Conservation (phyloP, 1,140 invertebrate species). For the Stratiolaelaps scimitus region DNA sequence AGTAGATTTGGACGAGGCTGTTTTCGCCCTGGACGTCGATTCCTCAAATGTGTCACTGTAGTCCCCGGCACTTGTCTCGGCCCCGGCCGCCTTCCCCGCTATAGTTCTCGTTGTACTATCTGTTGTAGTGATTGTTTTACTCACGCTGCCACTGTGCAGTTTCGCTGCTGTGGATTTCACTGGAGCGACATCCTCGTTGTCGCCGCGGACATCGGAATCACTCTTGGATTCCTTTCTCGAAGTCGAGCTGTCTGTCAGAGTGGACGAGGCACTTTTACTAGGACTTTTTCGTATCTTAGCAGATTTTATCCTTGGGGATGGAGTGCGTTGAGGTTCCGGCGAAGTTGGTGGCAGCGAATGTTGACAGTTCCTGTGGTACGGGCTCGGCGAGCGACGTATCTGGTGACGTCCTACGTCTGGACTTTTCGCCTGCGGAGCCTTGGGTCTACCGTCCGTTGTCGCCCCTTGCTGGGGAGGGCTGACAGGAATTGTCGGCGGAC, state of each 20-base stretch:
- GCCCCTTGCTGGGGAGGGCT: neutral
- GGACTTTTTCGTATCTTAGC: too few species aligned
- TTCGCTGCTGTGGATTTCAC: too few species aligned
- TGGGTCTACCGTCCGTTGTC: neutral
- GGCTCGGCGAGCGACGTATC: conserved; percentile 1
- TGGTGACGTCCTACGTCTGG: neutral
- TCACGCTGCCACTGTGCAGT: too few species aligned
- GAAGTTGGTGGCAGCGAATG: neutral
- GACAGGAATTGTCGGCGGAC: neutral
- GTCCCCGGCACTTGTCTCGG: neutral
- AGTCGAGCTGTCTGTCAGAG: too few species aligned
- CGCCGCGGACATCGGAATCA: too few species aligned
- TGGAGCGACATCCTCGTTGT: too few species aligned
- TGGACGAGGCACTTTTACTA: too few species aligned
- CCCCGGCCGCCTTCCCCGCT: too few species aligned
- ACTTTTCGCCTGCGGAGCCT: neutral
- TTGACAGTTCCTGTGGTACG: conserved; percentile 28
- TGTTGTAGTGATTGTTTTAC: too few species aligned
- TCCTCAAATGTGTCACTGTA: conserved; percentile 22
- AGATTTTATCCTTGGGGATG: neutral
- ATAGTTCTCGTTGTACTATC: too few species aligned
- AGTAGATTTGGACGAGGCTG: neutral
- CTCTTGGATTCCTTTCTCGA: too few species aligned
- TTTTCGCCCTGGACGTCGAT: neutral
- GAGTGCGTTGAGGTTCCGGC: neutral